A percentile compares a stretch with the other conserved stretches of the same genome.
These are phyloP conservation scores for Chelonoidis abingdonii DNA, from an alignment of 2,113 vertebrate genomes.

Conservation along the genomic window DNA sequence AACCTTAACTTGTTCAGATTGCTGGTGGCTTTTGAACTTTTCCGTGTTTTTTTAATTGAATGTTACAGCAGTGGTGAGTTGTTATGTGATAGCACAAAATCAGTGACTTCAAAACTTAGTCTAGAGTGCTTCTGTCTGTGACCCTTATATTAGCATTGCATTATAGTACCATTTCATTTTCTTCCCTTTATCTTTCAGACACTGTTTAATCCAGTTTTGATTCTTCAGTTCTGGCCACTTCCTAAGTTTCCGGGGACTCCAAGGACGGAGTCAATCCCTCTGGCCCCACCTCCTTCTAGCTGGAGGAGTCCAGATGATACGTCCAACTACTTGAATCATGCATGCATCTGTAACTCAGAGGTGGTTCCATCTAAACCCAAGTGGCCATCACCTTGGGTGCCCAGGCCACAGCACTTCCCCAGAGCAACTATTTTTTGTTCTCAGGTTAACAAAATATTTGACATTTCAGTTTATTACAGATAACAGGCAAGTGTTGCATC, in stretches of 20 bases:
- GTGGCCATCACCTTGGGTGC: neutral
- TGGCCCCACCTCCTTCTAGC: neutral
- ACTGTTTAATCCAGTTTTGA: neutral
- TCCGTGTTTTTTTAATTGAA: neutral
- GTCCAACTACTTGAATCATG: neutral
- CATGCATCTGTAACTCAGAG: neutral
- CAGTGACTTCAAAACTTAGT: neutral
- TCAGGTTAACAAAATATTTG: neutral
- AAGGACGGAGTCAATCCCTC: neutral
- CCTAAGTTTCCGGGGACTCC: neutral
- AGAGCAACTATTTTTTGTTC: neutral
- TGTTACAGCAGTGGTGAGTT: neutral
- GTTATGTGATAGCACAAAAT: neutral
- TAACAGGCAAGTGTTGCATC: neutral
- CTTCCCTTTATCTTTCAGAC: neutral
- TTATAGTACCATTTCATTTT: neutral
- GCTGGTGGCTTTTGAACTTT: neutral
- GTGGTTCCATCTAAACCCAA: no score
- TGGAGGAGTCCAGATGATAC: neutral
- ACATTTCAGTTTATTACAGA: neutral
- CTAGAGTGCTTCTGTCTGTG: neutral
- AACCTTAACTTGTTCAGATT: neutral
- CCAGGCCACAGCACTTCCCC: neutral
- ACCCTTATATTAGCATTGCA: neutral
- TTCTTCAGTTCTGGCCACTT: neutral